Evolutionary conservation across 2,113 vertebrate genomes (phyloP), one percentile per base, ranked within the genome.

Genomic region (Epinephelus fuscoguttatus): DNA sequence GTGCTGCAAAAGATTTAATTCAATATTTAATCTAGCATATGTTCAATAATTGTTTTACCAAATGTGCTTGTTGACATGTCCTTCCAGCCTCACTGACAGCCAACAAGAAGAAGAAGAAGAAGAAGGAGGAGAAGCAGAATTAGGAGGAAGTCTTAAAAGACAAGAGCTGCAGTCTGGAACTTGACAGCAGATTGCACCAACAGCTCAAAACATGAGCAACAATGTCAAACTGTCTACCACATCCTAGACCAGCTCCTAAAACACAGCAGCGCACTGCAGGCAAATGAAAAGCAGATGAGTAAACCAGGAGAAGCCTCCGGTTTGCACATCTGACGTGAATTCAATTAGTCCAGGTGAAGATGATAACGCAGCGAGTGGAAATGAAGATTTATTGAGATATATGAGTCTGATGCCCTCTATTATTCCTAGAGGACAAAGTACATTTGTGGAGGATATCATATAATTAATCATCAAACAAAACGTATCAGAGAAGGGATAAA

Each of bases 201-300:
- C 42, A 25, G 21, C 40, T 68, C 49, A 79, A 79, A 82, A 49
- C 66, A 73, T 68, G 25, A 42, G 42, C 21, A 76, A 45, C 56
- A 47, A 9, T 79, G 49, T 78, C 72, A 53, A 81, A 76, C 42
- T 64, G 52, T 74, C 63, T 25, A 50, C 57, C 21, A 50, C 45
- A 25, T 84, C 49, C 42, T 17, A 19, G 67, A 27, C 49, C 21
- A 63, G 59, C 45, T 76, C 14, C 17, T 25, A 56, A 60, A 23
- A 37, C 17, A 45, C 50, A 60, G 2, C 10, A 49, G 37, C 2
- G 1, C 18, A 57, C 50, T 61, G 50, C 60, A 62, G 33, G 55
- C 33, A 18, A 73, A 64, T 45, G 37, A 27, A 66, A 67, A 21
- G 9, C 55, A 21, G 15, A 47, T 49, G 17, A 4, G 3, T 33